Percentiles rank a stretch among this genome's conserved stretches.
These are phyloP conservation scores for Momotus momota DNA, from an alignment of 2,797 vertebrate genomes.

Conservation along the genomic window DNA sequence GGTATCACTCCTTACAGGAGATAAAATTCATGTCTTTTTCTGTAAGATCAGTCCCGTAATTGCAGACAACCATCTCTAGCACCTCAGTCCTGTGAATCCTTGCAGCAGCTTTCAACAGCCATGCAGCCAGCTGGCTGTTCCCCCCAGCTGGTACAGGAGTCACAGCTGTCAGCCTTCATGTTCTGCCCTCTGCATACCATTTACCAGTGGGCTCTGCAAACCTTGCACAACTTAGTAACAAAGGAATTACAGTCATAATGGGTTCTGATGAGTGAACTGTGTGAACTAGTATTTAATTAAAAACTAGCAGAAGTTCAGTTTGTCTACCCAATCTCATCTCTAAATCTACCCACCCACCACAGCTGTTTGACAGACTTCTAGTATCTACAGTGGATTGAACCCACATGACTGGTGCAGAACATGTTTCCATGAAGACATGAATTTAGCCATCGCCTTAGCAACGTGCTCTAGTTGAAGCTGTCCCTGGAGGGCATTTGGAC, in stretches of 20 bases:
- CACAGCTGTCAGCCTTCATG: not conserved
- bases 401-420: not conserved
- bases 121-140: not conserved
- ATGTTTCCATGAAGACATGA: not conserved
- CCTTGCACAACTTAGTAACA: not conserved
- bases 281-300: not conserved
- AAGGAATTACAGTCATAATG: not conserved
- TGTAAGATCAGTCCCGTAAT: accelerated
- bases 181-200: not conserved
- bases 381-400: not conserved
- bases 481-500: not conserved
- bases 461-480: not conserved
- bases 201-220: not conserved
- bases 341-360: not conserved
- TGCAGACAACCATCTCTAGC: not conserved
- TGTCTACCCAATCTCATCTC: not conserved
- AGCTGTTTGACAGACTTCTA: not conserved
- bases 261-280: accelerated
- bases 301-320: not conserved
- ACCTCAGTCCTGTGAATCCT: not conserved
- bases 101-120: not conserved
- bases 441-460: not conserved
- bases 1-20: not conserved
- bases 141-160: not conserved
- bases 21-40: no score